Evolutionary conservation across 1,140 invertebrate species (phyloP).

Genomic region (Choristoneura fumiferana): DNA sequence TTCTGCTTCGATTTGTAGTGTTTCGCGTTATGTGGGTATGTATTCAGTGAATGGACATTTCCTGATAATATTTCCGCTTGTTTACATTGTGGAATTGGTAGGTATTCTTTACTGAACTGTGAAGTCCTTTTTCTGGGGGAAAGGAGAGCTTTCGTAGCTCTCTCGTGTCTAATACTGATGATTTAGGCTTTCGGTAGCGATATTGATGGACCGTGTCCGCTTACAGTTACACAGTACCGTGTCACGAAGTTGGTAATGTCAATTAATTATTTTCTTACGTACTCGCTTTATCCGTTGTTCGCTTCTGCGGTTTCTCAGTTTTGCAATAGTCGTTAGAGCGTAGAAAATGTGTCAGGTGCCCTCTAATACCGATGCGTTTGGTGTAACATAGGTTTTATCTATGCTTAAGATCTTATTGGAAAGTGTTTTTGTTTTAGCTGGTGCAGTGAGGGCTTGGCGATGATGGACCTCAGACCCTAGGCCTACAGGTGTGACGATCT

Average conservation of each 20-base stretch:
- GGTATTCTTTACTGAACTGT: conserved; percentile 38
- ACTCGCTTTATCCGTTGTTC: conserved; percentile 21
- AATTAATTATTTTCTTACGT: conserved; percentile 14
- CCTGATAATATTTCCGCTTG: conserved; percentile 46
- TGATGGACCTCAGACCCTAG: conserved; percentile 37
- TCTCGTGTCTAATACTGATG: conserved; percentile 39
- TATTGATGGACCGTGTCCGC: conserved; percentile 50
- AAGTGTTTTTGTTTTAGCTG: conserved; percentile 37
- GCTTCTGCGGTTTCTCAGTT: conserved; percentile 55
- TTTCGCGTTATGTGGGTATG: conserved; percentile 25
- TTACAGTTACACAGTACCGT: conserved; percentile 54
- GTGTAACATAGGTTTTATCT: conserved; percentile 6
- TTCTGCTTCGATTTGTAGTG: conserved; percentile 30
- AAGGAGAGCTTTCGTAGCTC: conserved; percentile 62
- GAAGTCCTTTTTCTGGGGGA: conserved; percentile 59
- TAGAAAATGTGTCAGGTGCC: conserved; percentile 70
- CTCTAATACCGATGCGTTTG: conserved; percentile 1
- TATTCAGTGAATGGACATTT: conserved; percentile 18
- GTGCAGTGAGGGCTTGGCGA: conserved; percentile 25
- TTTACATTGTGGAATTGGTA: conserved; percentile 68
- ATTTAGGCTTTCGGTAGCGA: conserved; percentile 47
- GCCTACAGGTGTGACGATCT: conserved; percentile 24
- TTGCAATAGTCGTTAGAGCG: conserved; percentile 74
- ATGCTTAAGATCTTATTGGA: conserved; percentile 14
- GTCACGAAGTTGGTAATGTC: conserved; percentile 27